A percentile compares a stretch with the other conserved stretches of the same genome.
phyloP scores from a whole-genome alignment of 2,888 invertebrate genomes.

The Melitaea athalia region DNA sequence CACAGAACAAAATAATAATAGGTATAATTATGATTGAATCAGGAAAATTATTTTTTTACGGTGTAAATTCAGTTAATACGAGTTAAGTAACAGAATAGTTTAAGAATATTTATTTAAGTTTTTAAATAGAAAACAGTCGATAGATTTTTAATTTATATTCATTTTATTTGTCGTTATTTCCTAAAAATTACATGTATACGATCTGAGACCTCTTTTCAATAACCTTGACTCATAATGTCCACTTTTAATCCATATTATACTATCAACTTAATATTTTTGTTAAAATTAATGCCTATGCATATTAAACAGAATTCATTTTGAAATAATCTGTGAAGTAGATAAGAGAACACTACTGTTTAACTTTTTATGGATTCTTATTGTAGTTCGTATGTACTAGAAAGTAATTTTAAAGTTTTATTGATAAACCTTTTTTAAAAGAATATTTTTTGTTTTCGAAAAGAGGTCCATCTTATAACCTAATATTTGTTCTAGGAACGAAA shows the following conservation, averaged over 20 bases:
- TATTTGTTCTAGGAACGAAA: slow-evolving; percentile 74
- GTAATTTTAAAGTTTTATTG: no score
- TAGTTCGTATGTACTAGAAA: no score
- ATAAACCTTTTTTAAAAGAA: no score
- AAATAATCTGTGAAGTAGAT: no score
- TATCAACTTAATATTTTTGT: no score
- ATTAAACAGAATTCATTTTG: no score
- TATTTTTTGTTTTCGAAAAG: slow-evolving; percentile 27
- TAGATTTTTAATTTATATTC: slow-evolving; percentile 60
- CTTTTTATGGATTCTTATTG: no score
- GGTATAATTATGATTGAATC: no score
- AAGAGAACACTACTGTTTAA: no score
- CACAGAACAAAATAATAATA: no score
- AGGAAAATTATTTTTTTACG: neutral
- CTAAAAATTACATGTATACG: slow-evolving; percentile 57
- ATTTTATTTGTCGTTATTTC: slow-evolving; percentile 69
- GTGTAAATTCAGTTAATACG: slow-evolving; percentile 26
- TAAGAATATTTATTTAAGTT: slow-evolving; percentile 35
- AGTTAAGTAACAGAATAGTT: slow-evolving; percentile 35
- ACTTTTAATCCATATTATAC: no score
- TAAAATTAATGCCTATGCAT: no score
- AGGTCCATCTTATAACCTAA: slow-evolving; percentile 43
- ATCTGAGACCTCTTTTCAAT: slow-evolving; percentile 46
- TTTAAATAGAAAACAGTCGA: slow-evolving; percentile 64
- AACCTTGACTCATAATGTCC: neutral